These are phyloP conservation scores for Cosmorhoe ocellata DNA, from an alignment of 2,888 invertebrate species.

Conservation along the genomic window DNA sequence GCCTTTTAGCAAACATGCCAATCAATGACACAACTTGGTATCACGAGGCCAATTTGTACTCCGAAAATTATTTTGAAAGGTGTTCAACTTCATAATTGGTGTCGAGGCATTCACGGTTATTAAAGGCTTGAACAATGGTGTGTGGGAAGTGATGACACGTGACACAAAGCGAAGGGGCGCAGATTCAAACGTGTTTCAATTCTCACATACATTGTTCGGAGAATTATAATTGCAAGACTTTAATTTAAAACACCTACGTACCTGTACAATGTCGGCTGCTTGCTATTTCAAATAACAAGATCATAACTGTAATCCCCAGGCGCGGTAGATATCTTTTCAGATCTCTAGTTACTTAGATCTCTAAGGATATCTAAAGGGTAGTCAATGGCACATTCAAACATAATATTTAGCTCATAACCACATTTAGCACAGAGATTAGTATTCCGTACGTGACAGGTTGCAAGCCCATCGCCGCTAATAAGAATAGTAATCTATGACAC, in stretches of 20 bases:
- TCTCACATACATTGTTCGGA: slow-evolving; percentile 6
- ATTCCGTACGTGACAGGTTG: too few species aligned
- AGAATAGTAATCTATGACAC: too few species aligned
- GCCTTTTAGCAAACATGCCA: slow-evolving; percentile 35
- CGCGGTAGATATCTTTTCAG: too few species aligned
- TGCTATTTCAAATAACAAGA: too few species aligned
- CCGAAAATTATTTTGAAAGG: slow-evolving; percentile 26
- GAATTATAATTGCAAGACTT: slow-evolving; percentile 1
- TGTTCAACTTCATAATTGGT: slow-evolving; percentile 53
- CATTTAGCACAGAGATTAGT: too few species aligned
- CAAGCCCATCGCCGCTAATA: too few species aligned
- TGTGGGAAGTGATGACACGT: slow-evolving; percentile 16
- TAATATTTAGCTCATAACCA: too few species aligned
- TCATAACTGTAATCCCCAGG: too few species aligned
- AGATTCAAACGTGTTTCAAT: slow-evolving; percentile 7
- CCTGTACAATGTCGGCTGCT: background rate
- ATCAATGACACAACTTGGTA: slow-evolving; percentile 34
- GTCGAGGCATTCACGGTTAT: slow-evolving; percentile 33
- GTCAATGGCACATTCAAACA: too few species aligned
- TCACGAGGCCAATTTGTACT: slow-evolving; percentile 41
- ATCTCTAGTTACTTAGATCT: too few species aligned
- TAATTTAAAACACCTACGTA: background rate
- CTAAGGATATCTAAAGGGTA: too few species aligned
- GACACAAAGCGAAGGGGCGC: slow-evolving; percentile 16
- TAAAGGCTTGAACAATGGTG: slow-evolving; percentile 23